Evolutionary conservation across 2,113 vertebrate genomes (phyloP).

Genomic region (Vidua chalybeata): DNA sequence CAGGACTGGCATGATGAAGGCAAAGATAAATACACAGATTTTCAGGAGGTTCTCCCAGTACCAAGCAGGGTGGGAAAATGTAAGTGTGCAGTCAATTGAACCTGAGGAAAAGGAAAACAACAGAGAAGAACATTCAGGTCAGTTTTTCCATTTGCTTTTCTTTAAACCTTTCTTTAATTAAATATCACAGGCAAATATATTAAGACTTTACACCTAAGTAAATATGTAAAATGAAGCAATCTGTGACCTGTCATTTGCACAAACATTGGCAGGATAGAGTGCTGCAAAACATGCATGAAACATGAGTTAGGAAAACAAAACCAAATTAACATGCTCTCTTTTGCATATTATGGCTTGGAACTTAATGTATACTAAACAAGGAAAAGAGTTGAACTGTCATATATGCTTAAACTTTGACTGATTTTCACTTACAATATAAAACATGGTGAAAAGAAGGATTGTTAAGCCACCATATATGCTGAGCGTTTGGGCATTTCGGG

Average conservation of each 20-base stretch:
- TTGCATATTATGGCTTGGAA: neutral
- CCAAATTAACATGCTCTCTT: neutral
- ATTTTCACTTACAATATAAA: neutral
- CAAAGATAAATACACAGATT: conserved; percentile 99
- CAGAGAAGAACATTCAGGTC: neutral
- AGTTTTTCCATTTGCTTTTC: neutral
- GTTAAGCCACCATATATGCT: neutral
- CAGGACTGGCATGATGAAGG: conserved; percentile 97
- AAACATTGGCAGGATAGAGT: neutral
- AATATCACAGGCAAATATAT: neutral
- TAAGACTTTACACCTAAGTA: neutral
- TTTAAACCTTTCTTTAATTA: neutral
- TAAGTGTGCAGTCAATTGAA: conserved; percentile 88
- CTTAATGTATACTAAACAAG: neutral
- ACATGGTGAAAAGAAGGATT: neutral
- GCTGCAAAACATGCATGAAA: neutral
- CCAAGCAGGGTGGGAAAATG: conserved; percentile 93
- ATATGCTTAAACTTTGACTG: neutral
- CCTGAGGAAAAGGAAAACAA: conserved; percentile 57
- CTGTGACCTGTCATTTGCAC: neutral
- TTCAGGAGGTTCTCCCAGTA: conserved; percentile 98
- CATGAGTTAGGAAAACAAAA: neutral
- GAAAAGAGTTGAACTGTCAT: neutral
- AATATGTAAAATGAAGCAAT: neutral
- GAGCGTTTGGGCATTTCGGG: neutral